Evolutionary conservation across 2,888 invertebrate genomes (phyloP).

Genomic region (Xylota sylvarum): DNA sequence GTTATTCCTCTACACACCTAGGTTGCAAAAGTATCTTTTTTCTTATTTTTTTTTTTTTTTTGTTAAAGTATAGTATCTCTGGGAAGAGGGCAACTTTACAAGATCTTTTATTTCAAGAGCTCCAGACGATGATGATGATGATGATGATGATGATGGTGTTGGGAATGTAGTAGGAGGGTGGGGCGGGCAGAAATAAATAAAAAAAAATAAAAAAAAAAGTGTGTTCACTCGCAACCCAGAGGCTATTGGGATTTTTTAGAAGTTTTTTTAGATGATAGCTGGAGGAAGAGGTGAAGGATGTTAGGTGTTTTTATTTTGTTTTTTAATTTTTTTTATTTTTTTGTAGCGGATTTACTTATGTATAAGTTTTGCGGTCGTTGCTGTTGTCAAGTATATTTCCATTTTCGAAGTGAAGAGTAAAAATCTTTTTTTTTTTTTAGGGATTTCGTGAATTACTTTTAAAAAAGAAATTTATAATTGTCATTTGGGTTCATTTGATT

Average conservation of each 20-base stretch:
- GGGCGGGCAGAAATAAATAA: background rate
- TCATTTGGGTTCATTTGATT: conserved; percentile 4
- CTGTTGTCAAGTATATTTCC: background rate
- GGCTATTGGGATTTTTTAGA: conserved; percentile 35
- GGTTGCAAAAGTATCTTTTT: conserved; percentile 20
- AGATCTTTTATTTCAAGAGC: conserved; percentile 29
- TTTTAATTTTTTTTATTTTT: background rate
- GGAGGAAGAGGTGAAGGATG: conserved; percentile 9
- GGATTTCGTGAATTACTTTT: background rate
- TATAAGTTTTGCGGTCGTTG: conserved; percentile 19
- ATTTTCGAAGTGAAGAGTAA: background rate
- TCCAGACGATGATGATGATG: conserved; percentile 42
- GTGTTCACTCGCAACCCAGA: conserved; percentile 28
- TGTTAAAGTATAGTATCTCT: background rate
- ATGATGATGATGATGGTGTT: conserved; percentile 30
- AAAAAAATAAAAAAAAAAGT: background rate
- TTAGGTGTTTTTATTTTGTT: background rate
- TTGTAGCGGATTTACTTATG: conserved; percentile 22
- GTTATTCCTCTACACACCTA: conserved; percentile 30
- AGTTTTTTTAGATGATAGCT: conserved; percentile 1
- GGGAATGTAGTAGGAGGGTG: conserved; percentile 29
- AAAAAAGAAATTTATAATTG: background rate
- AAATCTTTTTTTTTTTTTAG: background rate
- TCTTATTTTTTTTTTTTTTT: background rate
- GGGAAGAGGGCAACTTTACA: background rate